These are phyloP conservation scores for Bembecia ichneumoniformis DNA, from an alignment of 2,888 invertebrate genomes.

Conservation along the genomic window DNA sequence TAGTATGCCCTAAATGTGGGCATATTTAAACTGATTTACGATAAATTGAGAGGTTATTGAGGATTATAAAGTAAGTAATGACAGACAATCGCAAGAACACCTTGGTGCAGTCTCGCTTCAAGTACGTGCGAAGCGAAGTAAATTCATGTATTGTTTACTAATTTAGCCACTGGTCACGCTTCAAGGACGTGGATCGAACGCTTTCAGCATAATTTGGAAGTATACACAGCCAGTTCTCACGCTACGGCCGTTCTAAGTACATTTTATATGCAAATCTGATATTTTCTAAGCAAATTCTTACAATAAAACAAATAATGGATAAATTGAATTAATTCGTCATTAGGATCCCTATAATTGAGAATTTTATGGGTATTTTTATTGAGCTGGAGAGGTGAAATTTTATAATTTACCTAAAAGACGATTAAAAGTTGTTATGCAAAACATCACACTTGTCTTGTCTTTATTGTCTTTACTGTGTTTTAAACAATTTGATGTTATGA, in stretches of 20 bases:
- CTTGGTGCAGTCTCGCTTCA: constrained; percentile 20
- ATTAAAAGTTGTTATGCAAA: no score
- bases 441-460: no score
- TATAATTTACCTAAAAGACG: no score
- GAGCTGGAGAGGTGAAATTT: no score
- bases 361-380: no score
- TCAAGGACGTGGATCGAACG: constrained; percentile 63
- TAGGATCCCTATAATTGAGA: no score
- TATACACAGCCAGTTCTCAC: constrained; percentile 56
- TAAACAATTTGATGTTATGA: no score
- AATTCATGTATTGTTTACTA: constrained; percentile 31
- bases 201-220: constrained; percentile 60
- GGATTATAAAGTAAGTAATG: neutral
- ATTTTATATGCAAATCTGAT: neutral
- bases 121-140: constrained; percentile 44
- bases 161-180: constrained; percentile 56
- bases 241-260: constrained; percentile 44
- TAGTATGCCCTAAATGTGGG: no score
- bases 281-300: neutral
- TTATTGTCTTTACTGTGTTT: no score
- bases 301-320: neutral
- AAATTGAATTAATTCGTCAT: no score
- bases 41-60: no score
- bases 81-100: constrained; percentile 1
- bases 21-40: no score